Evolutionary conservation across 2,888 invertebrate species (phyloP), one percentile per base, ranked within the genome.

Genomic region (Drosophila ustulata): DNA sequence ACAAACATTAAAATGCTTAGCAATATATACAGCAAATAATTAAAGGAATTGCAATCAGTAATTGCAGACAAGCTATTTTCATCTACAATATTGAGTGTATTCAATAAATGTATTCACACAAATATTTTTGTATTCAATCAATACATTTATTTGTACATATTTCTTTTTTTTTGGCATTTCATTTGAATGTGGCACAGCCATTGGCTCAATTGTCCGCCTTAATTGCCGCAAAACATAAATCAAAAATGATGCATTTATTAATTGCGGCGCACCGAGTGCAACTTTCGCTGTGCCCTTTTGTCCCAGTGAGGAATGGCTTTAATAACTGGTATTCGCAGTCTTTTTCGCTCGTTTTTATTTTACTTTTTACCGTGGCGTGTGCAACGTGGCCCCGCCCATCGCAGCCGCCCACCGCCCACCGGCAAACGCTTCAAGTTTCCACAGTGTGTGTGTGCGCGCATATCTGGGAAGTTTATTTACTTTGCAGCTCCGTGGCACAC

Each of bases 391-490:
- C 34, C 9, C 34, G 34, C 34, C 32, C 32, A 52, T n/a, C 6
- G 7, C 30, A 6, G 30, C 6, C 30, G 30, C 39, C 8, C 11
- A 34, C 6, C 30, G 30, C 39, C 8, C 11, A 34, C 8, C n/a
- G 53, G 52, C 61, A 28, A 47, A 45, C 55, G 43, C 49, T 32
- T 50, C 26, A 37, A 45, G 45, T 41, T 47, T 37, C 18, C 7
- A 41, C 13, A 41, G 39, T 13, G 34, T 13, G n/a, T 13, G n/a
- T 34, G 43, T 50, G 58, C 53, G 49, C 52, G 52, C 47, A 69
- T 69, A 39, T 69, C 11, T 26, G 47, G 47, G 37, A 30, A 70
- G 53, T 69, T 69, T 70, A 69, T 69, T 69, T 69, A 69, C 69
- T 71, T 51, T 56, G 53, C 62, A 70, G 53, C 30, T 43, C 41